Percentiles rank a stretch among this genome's conserved stretches.
These are phyloP conservation scores for Zaprionus tsacasi DNA, from an alignment of 1,140 invertebrate genomes.

Conservation along the genomic window DNA sequence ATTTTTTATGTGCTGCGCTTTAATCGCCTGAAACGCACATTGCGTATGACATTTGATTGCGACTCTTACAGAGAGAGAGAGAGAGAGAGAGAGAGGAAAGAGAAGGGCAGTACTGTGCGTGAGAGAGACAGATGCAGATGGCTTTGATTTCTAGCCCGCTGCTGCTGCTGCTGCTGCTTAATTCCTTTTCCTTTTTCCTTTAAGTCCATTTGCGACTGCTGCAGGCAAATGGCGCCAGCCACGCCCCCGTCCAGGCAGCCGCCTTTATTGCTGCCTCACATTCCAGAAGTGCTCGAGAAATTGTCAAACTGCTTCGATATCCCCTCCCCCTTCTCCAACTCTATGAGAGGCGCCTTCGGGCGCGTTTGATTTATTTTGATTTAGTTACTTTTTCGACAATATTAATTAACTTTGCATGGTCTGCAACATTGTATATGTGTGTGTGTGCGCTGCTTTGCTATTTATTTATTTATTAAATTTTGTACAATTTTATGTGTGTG, in stretches of 20 bases:
- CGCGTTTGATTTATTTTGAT: conserved; percentile 46
- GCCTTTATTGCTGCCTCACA: conserved; percentile 8
- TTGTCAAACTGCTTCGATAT: conserved; percentile 27
- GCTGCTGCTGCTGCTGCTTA: background rate
- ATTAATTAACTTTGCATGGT: conserved; percentile 44
- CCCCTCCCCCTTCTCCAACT: background rate
- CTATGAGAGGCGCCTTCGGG: conserved; percentile 5
- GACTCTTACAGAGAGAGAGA: background rate
- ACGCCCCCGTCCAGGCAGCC: background rate
- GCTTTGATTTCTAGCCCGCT: background rate
- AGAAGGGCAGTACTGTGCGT: background rate
- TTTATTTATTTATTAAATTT: conserved; percentile 58
- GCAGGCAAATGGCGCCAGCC: background rate
- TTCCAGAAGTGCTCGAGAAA: conserved; percentile 12
- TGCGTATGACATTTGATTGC: conserved; percentile 10
- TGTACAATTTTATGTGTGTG: conserved; percentile 24
- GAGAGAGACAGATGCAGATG: background rate
- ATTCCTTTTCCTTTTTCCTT: background rate
- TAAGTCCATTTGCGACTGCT: conserved; percentile 2
- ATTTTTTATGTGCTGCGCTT: conserved; percentile 10
- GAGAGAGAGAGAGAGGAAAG: background rate
- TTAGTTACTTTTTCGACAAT: conserved; percentile 33
- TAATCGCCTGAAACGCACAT: conserved; percentile 10
- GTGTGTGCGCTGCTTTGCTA: conserved; percentile 22
- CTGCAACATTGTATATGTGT: background rate